These are phyloP conservation scores for Acanthopagrus latus DNA, from an alignment of 2,797 vertebrate species.

Conservation along the genomic window DNA sequence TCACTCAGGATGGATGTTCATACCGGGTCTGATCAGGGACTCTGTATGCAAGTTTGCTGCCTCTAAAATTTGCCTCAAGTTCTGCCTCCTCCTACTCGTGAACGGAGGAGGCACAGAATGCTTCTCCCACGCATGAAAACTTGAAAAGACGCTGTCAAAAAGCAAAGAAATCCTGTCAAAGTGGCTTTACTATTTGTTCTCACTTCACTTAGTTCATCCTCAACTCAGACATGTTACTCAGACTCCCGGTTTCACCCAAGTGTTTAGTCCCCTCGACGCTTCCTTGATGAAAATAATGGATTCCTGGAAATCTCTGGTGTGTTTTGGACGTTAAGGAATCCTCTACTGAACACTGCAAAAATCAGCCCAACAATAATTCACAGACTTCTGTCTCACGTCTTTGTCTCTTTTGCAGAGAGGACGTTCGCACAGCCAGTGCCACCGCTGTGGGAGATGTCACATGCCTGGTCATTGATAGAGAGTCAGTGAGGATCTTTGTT, in stretches of 20 bases:
- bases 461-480: slow-evolving; percentile 95
- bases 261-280: no score
- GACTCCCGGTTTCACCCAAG: background rate
- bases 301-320: background rate
- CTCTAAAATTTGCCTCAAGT: no score
- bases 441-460: slow-evolving; percentile 92
- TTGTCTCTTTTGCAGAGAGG: slow-evolving; percentile 83
- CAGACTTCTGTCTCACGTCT: background rate
- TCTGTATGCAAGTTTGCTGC: no score
- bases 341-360: no score
- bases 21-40: no score
- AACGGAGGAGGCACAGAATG: background rate
- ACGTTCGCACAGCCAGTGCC: slow-evolving; percentile 93
- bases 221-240: background rate
- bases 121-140: background rate
- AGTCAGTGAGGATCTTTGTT: slow-evolving; percentile 85
- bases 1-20: no score
- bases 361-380: no score
- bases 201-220: background rate
- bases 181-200: background rate
- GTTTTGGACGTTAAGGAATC: no score
- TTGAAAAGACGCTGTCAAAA: background rate
- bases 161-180: background rate
- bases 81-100: no score
- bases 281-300: background rate